Evolutionary conservation across 1,140 invertebrate species (phyloP), one percentile per base, ranked within the genome.

Genomic region (Bombus impatiens): DNA sequence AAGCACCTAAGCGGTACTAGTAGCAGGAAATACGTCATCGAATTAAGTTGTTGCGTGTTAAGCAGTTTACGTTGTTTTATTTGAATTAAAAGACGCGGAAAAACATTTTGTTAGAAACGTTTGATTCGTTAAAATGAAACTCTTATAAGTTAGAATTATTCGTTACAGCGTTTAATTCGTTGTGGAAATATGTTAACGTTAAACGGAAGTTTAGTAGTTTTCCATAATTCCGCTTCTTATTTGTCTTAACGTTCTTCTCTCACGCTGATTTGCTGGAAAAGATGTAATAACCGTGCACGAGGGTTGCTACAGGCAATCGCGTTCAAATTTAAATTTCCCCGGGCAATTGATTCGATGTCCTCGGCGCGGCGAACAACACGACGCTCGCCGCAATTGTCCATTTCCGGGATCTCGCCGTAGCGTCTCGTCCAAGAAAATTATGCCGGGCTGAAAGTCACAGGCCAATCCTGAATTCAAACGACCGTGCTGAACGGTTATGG

Each of bases 401-500:
- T 75, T 89, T 87, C 72, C 85, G 81, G 81, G 86, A 89, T 89
- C 75, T 79, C 68, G 75, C 62, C 57, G 82, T 47, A 57, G 68
- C 81, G 83, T 87, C 87, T 82, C 78, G 71, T 72, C 78, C 35
- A 75, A 79, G 70, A 82, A 83, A 90, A 87, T 90, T 90, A 90
- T 90, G 77, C 87, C 76, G 44, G 80, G 37, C 79, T 74, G 70
- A 77, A 89, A 87, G 77, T 88, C 88, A 81, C 70, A 70, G 57
- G 44, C 80, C 70, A 74, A 76, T 78, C 62, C 57, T 59, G 82
- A 47, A 77, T 82, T 82, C 81, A 71, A 87, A 83, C 82, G 87
- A 89, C 79, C 84, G 68, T 77, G 74, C 81, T 42, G 74, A 91
- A 91, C 47, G 80, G 82, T 91, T 91, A 91, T 89, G 47, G 59